Base-by-base conservation (phyloP, 2,113 vertebrate genomes). In the Nesoenas mayeri region DNA sequence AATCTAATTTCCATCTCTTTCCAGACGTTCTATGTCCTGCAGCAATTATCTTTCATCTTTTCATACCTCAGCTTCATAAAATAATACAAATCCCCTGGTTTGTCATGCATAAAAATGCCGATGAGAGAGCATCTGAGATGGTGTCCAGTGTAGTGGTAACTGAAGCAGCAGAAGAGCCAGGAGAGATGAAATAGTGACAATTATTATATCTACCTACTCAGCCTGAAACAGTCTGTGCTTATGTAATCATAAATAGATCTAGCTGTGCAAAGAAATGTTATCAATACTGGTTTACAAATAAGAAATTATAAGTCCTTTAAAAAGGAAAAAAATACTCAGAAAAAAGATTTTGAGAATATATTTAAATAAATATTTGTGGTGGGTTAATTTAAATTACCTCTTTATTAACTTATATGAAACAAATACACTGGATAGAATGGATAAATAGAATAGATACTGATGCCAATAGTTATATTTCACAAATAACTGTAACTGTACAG, bases 11-110 rank as follows among this genome's bases (percentile, higher is more conserved):
- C 29, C 6, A 57, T 5, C 11, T 61, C 40, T 69, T 85, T 3
- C 5, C 0, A 0, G 29, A 85, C 2, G 60, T 53, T 48, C 3
- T 60, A 6, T 20, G 9, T 34, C 15, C 13, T 85, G 32, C 18
- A 47, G 18, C 38, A 53, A 15, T 38, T 85, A 10, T 53, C 12
- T 85, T 85, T 53, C 20, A 53, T 44, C 15, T 80, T 71, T 82
- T 81, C 42, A 42, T 64, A 64, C 4, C 10, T 44, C 29, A 73
- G 3, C 17, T 73, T 77, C 3, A 4, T 42, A 58, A 92, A 73
- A 89, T 20, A 66, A 82, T 29, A 34, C 2, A 56, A 79, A 71
- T 56, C 79, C 15, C 8, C 8, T 48, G 2, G 3, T 51, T 72
- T 75, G 29, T 69, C 15, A 67, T 25, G 9, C 2, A 22, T n/a